Base-by-base conservation (phyloP, 2,888 invertebrate species). In the Sceliomorpha sp. region DNA sequence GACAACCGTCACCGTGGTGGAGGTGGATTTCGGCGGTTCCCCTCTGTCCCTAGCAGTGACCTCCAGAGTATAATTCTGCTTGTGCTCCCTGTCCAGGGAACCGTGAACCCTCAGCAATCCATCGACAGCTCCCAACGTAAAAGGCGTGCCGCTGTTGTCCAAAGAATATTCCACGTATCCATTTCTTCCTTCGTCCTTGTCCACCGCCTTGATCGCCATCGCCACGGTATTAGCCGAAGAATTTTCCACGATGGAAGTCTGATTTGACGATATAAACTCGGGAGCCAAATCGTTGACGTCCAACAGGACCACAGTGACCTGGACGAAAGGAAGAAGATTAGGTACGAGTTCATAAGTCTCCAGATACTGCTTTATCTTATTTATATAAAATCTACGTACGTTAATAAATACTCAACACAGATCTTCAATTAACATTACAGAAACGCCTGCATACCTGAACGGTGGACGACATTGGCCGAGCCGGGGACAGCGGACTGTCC, bases 251-350 rank as follows among this genome's bases (percentile, higher is more conserved):
- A 97, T 92, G 27, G 93, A 89, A 24, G 96, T 95, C 82, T 93
- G 92, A 82, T 95, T 94, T 13, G 94, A 91, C 2, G 95, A 94
- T 71, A 94, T 91, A 88, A 98, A 96, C 82, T 93, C 93, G 2
- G 98, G 98, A 27, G 94, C 92, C 91, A 96, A 94, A 87, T 98
- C 98, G 89, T 98, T 98, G 70, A 96, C 94, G 88, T 98, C 98
- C 84, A 95, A 93, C 50, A 98, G 90, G 69, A 94, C 92, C 73
- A 98, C 93, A 45, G 94, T 94, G 56, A 97, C 96, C 96, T 97
- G 90, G 20, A 10, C 1, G 9, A 12, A 32, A 10, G 5, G 1
- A 10, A 1, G 9, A 5, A 2, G 8, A 9, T 32, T 32, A 8
- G 9, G 8, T 32, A 24, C 24, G 7, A 24, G 24, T 5, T 24